A percentile compares a stretch with the other conserved stretches of the same genome.
phyloP scores from a whole-genome alignment of 2,888 invertebrate species.

The Barypeithes pellucidus region DNA sequence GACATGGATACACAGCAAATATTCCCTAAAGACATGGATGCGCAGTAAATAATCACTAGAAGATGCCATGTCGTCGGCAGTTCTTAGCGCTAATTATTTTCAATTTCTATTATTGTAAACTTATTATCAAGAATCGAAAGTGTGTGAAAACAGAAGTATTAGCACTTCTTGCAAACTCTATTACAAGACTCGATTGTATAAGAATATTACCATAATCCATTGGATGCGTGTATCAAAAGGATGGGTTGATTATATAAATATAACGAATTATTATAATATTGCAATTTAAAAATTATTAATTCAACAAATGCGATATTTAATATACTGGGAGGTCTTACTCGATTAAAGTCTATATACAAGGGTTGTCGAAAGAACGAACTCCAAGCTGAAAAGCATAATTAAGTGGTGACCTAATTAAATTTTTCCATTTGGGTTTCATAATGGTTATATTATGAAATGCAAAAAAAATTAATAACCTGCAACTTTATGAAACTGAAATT shows the following conservation, averaged over 20 bases:
- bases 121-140: conserved; percentile 21
- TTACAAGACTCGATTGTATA: conserved; percentile 25
- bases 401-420: too few species aligned
- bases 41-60: too few species aligned
- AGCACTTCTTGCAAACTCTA: conserved; percentile 23
- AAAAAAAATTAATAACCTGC: too few species aligned
- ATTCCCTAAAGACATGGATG: too few species aligned
- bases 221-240: conserved; percentile 1
- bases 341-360: too few species aligned
- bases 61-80: neutral
- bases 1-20: too few species aligned
- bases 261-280: conserved; percentile 2
- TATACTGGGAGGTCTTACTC: too few species aligned
- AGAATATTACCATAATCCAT: conserved; percentile 19
- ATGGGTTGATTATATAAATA: conserved; percentile 17
- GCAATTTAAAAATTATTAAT: neutral
- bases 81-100: conserved; percentile 1
- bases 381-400: too few species aligned
- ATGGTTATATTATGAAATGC: too few species aligned
- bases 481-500: too few species aligned
- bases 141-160: conserved; percentile 23
- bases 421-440: too few species aligned
- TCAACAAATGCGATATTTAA: neutral
- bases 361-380: too few species aligned
- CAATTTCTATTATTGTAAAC: conserved; percentile 22